These are phyloP conservation scores for Dicaeum eximium DNA, from an alignment of 2,113 vertebrate species.

Conservation along the genomic window DNA sequence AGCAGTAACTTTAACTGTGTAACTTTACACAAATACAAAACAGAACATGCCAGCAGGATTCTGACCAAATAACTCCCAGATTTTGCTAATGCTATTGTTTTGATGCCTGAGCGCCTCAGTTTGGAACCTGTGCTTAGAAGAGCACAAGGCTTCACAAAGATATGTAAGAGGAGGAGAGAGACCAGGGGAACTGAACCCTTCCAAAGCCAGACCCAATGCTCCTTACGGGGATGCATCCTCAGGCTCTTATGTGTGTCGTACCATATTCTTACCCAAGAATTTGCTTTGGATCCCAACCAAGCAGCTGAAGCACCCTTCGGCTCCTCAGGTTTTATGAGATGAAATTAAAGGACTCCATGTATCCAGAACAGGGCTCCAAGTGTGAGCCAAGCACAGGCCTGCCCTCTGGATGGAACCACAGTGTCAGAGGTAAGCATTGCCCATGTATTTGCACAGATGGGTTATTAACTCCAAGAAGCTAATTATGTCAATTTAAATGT, in stretches of 20 bases:
- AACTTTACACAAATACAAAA: background rate
- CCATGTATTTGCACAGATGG: background rate
- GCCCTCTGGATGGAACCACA: background rate
- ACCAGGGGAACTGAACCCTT: background rate
- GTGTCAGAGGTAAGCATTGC: background rate
- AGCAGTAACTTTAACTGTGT: fast-evolving
- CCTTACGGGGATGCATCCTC: background rate
- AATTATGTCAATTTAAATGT: slow-evolving; percentile 45
- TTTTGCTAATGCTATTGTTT: background rate
- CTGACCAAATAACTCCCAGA: background rate
- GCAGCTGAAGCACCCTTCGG: fast-evolving
- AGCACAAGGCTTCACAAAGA: background rate
- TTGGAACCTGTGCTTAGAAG: background rate
- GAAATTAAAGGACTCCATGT: background rate
- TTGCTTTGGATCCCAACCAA: background rate
- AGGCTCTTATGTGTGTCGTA: background rate
- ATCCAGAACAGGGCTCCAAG: background rate
- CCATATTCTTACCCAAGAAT: background rate
- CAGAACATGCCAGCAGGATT: background rate
- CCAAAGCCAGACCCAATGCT: background rate
- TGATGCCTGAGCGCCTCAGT: background rate
- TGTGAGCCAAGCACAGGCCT: background rate
- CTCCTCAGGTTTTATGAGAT: background rate
- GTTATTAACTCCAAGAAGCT: slow-evolving; percentile 27
- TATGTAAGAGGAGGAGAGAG: fast-evolving